These are phyloP conservation scores for Cheilosia variabilis DNA, from an alignment of 2,888 invertebrate species.

Conservation along the genomic window DNA sequence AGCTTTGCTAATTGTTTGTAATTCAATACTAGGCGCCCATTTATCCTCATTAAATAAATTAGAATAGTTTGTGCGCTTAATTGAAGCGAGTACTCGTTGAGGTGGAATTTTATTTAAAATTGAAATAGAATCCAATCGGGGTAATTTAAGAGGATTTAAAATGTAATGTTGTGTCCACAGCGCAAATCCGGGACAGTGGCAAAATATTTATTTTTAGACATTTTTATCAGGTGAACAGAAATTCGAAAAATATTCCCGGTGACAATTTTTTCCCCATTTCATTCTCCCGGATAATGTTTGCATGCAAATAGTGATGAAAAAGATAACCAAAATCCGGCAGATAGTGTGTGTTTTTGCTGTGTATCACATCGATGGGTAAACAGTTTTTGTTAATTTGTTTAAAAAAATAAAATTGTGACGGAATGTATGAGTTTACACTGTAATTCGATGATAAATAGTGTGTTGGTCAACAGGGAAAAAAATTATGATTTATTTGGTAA, in stretches of 20 bases:
- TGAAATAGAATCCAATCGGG: background rate
- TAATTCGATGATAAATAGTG: background rate
- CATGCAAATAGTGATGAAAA: slow-evolving; percentile 3
- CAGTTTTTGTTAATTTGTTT: background rate
- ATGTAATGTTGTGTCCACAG: background rate
- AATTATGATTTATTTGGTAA: background rate
- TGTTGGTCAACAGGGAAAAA: background rate
- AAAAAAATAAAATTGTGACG: background rate
- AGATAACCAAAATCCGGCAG: slow-evolving; percentile 12
- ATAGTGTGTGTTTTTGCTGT: background rate
- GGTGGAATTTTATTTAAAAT: background rate
- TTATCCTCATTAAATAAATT: no score
- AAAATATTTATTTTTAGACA: background rate
- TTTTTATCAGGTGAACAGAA: background rate
- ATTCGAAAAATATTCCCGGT: background rate
- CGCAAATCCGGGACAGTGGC: background rate
- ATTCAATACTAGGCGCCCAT: no score
- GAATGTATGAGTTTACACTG: background rate
- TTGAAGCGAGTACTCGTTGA: no score
- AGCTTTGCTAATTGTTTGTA: no score
- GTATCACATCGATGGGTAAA: background rate
- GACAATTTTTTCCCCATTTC: background rate
- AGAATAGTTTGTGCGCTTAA: no score
- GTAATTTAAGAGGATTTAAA: slow-evolving; percentile 15
- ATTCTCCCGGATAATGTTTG: background rate